Percentiles rank a stretch among this genome's conserved stretches.
Evolutionary conservation across 2,113 vertebrate species (phyloP).

Genomic region (Dromas ardeola): DNA sequence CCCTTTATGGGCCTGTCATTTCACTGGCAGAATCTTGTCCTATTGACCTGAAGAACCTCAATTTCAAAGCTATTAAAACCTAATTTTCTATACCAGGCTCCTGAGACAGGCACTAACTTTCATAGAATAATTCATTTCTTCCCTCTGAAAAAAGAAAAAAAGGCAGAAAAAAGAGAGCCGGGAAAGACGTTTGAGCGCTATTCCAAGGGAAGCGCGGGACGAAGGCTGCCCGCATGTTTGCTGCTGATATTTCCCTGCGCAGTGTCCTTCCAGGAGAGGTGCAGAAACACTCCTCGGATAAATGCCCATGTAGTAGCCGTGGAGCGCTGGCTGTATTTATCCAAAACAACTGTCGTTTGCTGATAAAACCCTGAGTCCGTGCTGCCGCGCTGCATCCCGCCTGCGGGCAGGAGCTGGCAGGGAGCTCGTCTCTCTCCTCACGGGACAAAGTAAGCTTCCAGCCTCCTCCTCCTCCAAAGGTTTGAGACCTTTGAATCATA

Average conservation of each 20-base stretch:
- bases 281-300: not conserved
- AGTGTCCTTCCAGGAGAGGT: constrained; percentile 18
- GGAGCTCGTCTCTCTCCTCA: not conserved
- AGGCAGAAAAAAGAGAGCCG: not conserved
- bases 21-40: constrained; percentile 60
- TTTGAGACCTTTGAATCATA: not conserved
- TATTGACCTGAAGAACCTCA: constrained; percentile 74
- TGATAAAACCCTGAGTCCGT: not conserved
- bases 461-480: not conserved
- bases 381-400: not conserved
- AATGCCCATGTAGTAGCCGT: accelerated
- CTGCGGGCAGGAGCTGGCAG: not conserved
- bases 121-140: constrained; percentile 70
- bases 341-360: not conserved
- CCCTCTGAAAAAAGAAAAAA: not conserved
- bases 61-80: constrained; percentile 77
- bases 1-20: constrained; percentile 69
- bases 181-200: not conserved
- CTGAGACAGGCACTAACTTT: constrained; percentile 71
- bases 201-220: not conserved
- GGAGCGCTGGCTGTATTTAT: not conserved
- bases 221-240: not conserved
- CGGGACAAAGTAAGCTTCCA: not conserved
- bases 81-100: constrained; percentile 71
- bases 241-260: not conserved